Evolutionary conservation across 2,113 vertebrate genomes (phyloP).

Genomic region (Hemiprocne comata): DNA sequence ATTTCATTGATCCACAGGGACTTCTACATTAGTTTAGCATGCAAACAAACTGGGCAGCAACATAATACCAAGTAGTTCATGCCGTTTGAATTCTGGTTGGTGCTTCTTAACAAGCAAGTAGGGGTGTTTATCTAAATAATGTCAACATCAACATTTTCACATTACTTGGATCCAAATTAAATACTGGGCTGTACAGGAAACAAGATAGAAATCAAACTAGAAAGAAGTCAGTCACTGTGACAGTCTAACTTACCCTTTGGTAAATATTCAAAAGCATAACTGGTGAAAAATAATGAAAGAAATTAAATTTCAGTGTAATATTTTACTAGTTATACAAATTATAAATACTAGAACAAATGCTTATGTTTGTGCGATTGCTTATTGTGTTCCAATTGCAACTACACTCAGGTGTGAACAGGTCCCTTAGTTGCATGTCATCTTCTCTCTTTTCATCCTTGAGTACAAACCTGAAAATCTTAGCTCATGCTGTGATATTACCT

Average conservation of each 20-base stretch:
- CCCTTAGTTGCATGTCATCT: conserved; percentile 17
- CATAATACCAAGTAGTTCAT: neutral
- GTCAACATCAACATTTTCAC: neutral
- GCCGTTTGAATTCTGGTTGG: neutral
- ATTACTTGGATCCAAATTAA: neutral
- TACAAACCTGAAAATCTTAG: conserved; percentile 41
- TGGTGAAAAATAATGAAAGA: neutral
- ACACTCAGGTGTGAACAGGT: neutral
- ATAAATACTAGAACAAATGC: neutral
- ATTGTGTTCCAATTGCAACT: conserved; percentile 2
- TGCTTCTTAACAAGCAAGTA: neutral
- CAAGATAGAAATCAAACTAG: neutral
- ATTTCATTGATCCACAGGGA: neutral
- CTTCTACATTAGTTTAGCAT: neutral
- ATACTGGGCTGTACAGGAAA: neutral
- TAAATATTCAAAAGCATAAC: neutral
- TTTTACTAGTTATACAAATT: neutral
- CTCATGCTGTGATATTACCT: neutral
- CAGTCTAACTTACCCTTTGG: neutral
- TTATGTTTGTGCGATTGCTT: neutral
- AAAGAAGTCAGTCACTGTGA: neutral
- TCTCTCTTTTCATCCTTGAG: conserved; percentile 20
- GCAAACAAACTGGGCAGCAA: neutral
- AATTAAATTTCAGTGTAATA: neutral
- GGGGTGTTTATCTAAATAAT: neutral